Evolutionary conservation across 2,113 vertebrate genomes (phyloP).

Genomic region (Furnarius figulus): DNA sequence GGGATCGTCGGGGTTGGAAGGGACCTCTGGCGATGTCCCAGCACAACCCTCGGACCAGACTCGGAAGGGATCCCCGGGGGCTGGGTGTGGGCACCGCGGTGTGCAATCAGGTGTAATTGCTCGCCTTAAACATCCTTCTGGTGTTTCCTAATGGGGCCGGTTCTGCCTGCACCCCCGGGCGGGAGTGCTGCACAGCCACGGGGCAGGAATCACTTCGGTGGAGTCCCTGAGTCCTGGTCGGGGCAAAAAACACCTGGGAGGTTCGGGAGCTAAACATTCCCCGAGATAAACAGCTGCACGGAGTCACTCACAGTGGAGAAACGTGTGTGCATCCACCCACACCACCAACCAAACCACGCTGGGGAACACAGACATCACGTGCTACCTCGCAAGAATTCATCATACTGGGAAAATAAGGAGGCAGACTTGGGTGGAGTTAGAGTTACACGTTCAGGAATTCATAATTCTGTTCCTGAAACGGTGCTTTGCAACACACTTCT

Average conservation of each 20-base stretch:
- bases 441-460: fast-evolving
- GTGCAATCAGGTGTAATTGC: not conserved
- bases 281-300: fast-evolving
- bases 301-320: not conserved
- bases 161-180: not conserved
- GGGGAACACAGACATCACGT: not conserved
- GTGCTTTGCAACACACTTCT: not conserved
- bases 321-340: fast-evolving
- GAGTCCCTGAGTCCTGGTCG: too few relatives aligned
- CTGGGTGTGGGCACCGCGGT: fast-evolving
- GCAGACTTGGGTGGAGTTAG: not conserved
- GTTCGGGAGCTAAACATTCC: not conserved
- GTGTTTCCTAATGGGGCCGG: not conserved
- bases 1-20: not conserved
- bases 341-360: fast-evolving
- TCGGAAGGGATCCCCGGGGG: not conserved
- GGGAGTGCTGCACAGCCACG: not conserved
- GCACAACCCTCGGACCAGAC: too few relatives aligned
- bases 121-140: fast-evolving
- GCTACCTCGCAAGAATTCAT: not conserved
- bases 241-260: not conserved
- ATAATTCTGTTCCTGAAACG: not conserved
- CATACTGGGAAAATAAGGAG: not conserved
- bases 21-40: too few relatives aligned
- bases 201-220: not conserved